Evolutionary conservation across 2,797 vertebrate genomes (phyloP).

Genomic region (Perodicticus potto): DNA sequence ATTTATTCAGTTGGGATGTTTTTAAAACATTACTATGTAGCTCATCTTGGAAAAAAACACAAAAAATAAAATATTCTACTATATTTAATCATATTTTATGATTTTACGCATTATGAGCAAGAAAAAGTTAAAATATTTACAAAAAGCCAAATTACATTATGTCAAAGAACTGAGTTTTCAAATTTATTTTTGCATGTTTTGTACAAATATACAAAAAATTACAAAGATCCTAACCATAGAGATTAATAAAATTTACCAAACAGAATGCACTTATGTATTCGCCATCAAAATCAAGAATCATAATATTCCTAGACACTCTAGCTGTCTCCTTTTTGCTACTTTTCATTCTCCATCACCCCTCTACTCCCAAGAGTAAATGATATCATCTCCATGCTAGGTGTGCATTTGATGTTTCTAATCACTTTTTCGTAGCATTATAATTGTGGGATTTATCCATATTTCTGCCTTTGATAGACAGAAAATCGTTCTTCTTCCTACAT

Average conservation of each 20-base stretch:
- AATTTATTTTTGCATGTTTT: not conserved
- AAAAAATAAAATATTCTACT: no score
- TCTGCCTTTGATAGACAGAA: not conserved
- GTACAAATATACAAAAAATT: not conserved
- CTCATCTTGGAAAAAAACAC: no score
- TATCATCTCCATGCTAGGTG: no score
- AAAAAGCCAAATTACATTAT: not conserved
- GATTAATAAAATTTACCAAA: not conserved
- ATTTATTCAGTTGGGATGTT: no score
- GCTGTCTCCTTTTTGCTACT: not conserved
- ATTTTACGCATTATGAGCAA: not conserved
- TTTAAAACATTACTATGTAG: no score
- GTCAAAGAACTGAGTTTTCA: not conserved
- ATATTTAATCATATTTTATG: not conserved
- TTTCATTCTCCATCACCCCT: not conserved
- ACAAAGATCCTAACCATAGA: not conserved
- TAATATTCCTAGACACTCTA: not conserved
- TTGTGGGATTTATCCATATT: not conserved
- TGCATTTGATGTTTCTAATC: not conserved
- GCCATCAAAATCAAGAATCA: not conserved
- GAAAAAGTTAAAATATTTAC: not conserved
- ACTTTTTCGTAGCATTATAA: not conserved
- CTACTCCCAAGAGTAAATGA: no score
- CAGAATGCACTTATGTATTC: not conserved
- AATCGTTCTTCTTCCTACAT: not conserved